Evolutionary conservation across 2,888 invertebrate genomes (phyloP).

Genomic region (Drosophila leonis): DNA sequence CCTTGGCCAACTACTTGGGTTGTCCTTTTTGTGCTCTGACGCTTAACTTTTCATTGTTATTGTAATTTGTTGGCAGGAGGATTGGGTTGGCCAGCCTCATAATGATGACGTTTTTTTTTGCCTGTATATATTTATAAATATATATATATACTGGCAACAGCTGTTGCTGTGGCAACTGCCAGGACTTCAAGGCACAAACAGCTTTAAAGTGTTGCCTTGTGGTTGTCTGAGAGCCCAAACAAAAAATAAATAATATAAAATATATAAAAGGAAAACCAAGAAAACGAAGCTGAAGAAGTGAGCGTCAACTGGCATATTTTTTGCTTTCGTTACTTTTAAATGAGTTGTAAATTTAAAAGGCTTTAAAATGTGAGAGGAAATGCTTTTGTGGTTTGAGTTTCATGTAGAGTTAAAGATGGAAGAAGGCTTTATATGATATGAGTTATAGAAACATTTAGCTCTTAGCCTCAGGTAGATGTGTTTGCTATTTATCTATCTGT

Average conservation of each 20-base stretch:
- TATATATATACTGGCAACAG: slow-evolving; percentile 55
- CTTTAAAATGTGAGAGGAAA: slow-evolving; percentile 24
- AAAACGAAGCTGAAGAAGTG: slow-evolving; percentile 7
- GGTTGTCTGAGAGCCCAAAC: slow-evolving; percentile 33
- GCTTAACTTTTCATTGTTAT: slow-evolving; percentile 80
- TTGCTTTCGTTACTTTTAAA: slow-evolving; percentile 13
- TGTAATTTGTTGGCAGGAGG: slow-evolving; percentile 63
- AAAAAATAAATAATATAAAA: background rate
- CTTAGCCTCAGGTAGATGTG: background rate
- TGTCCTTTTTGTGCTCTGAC: slow-evolving; percentile 68
- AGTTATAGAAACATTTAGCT: background rate
- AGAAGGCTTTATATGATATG: background rate
- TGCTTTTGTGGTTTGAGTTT: background rate
- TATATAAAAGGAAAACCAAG: slow-evolving; percentile 2
- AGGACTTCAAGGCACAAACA: slow-evolving; percentile 42
- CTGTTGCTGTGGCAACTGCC: slow-evolving; percentile 69
- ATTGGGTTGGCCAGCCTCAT: slow-evolving; percentile 47
- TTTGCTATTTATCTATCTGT: background rate
- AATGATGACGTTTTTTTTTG: slow-evolving; percentile 63
- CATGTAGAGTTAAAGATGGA: background rate
- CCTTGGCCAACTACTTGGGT: slow-evolving; percentile 56
- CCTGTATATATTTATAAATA: slow-evolving; percentile 4
- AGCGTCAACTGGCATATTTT: background rate
- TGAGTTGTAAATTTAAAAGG: slow-evolving; percentile 21
- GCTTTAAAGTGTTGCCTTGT: slow-evolving; percentile 70